phyloP scores from a whole-genome alignment of 2,797 vertebrate species.

The Myiothlypis coronata region DNA sequence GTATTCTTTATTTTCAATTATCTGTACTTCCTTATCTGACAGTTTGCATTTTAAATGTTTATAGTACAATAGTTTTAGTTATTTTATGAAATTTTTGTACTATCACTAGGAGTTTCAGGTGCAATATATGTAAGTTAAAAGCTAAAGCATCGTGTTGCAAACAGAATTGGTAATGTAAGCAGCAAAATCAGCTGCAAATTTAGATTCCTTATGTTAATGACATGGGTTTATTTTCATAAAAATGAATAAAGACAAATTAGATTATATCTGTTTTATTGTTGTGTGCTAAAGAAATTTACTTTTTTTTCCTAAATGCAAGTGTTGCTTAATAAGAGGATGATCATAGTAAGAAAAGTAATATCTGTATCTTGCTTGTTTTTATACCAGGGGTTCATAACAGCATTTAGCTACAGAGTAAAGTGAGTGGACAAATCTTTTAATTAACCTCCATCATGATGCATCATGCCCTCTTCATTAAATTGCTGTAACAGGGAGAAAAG shows the following conservation, averaged over 20 bases:
- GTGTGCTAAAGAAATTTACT: not conserved
- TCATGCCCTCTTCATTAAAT: slow-evolving; percentile 46
- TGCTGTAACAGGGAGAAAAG: slow-evolving; percentile 46
- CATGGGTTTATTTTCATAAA: not conserved
- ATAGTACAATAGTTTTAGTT: not conserved
- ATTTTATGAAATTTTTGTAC: not conserved
- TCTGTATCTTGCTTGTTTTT: not conserved
- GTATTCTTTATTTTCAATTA: not conserved
- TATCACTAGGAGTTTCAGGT: not conserved
- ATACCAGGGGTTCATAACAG: not conserved
- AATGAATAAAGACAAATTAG: not conserved
- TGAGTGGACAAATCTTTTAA: slow-evolving; percentile 44
- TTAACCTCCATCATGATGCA: slow-evolving; percentile 37
- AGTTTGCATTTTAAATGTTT: not conserved
- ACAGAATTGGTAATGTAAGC: not conserved
- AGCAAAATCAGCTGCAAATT: not conserved
- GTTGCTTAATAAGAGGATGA: not conserved
- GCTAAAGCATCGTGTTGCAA: not conserved
- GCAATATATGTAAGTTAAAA: not conserved
- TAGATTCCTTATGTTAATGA: not conserved
- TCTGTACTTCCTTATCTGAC: not conserved
- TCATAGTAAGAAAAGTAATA: not conserved
- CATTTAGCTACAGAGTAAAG: slow-evolving; percentile 1
- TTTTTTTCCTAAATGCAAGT: not conserved
- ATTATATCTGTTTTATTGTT: not conserved